Percentiles rank a stretch among this genome's conserved stretches.
phyloP scores from a whole-genome alignment of 2,888 invertebrate genomes.

The Drepanosiphum platanoidis region DNA sequence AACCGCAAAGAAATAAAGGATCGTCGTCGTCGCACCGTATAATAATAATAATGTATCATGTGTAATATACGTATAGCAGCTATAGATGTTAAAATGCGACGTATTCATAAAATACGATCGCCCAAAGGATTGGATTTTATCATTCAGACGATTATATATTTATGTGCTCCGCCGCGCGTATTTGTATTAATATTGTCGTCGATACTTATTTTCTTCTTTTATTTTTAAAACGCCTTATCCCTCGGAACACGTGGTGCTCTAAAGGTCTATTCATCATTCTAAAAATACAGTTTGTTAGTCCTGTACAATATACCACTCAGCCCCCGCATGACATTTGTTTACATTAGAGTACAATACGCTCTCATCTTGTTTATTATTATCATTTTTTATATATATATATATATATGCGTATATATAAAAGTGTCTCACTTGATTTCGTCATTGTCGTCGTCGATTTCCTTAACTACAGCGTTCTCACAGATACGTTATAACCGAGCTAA shows the following conservation, averaged over 20 bases:
- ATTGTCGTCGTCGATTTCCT: slow-evolving; percentile 64
- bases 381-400: too few species aligned
- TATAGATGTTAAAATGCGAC: background rate
- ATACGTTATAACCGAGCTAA: slow-evolving; percentile 98
- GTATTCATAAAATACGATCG: background rate
- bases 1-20: too few species aligned
- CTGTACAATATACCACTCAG: background rate
- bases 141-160: background rate
- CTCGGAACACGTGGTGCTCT: background rate
- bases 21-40: background rate
- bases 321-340: background rate
- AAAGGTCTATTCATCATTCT: slow-evolving; percentile 53
- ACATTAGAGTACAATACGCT: background rate
- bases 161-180: background rate
- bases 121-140: background rate
- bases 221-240: slow-evolving; percentile 47
- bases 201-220: slow-evolving; percentile 17
- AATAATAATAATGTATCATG: too few species aligned
- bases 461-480: slow-evolving; percentile 71
- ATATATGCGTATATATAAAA: too few species aligned
- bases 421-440: background rate
- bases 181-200: background rate
- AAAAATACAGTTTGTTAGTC: slow-evolving; percentile 48
- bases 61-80: too few species aligned
- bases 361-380: slow-evolving; percentile 6